Conservation (phyloP, 2,888 invertebrate genomes). For the Drymonia ruficornis region DNA sequence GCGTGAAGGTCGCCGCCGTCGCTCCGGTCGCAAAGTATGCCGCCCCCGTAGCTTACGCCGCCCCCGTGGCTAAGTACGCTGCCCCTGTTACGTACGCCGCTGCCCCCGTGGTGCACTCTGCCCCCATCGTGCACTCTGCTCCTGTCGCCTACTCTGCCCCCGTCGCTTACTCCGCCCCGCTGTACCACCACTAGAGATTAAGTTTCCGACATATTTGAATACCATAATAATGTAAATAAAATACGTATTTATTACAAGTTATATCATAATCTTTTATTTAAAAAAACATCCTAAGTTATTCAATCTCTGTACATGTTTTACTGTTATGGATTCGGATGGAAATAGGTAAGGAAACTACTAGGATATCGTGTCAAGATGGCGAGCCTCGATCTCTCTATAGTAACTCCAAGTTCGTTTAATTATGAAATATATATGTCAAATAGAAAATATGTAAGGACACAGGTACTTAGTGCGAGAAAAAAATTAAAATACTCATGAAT, state of each 20-base stretch:
- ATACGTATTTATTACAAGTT: conserved; percentile 31
- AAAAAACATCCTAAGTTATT: neutral
- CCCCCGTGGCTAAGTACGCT: conserved; percentile 42
- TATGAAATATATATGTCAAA: too few species aligned
- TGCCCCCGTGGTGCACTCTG: conserved; percentile 46
- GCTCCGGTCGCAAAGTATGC: conserved; percentile 36
- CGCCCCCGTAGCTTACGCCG: conserved; percentile 37
- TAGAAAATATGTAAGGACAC: too few species aligned
- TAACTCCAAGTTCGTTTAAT: too few species aligned
- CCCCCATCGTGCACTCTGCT: conserved; percentile 42
- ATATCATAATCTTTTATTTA: neutral
- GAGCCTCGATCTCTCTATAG: too few species aligned
- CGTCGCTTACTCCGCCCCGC: conserved; percentile 36
- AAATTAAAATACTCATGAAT: too few species aligned
- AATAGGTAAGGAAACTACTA: too few species aligned
- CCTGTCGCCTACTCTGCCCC: conserved; percentile 37
- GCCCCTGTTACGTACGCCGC: conserved; percentile 37
- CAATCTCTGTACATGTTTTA: neutral
- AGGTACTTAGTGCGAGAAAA: too few species aligned
- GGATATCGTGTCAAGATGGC: too few species aligned
- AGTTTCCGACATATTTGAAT: conserved; percentile 31
- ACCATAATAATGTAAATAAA: conserved; percentile 60
- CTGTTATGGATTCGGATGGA: too few species aligned
- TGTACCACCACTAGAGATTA: conserved; percentile 53
- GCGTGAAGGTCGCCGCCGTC: conserved; percentile 51